Conservation (phyloP, 2,797 vertebrate genomes). For the Diceros bicornis region DNA sequence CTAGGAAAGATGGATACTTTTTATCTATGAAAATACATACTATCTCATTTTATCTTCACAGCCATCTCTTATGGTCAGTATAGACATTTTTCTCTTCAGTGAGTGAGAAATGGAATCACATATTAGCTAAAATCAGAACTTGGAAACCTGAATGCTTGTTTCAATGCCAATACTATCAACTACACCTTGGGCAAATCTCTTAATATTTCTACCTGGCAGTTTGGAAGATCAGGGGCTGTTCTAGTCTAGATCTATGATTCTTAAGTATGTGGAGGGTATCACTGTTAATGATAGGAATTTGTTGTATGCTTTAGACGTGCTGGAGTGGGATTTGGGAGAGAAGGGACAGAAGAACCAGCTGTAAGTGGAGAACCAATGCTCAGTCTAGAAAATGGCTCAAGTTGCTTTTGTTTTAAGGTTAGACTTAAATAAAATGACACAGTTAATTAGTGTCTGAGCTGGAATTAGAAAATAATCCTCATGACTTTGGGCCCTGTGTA, state of each 20-base stretch:
- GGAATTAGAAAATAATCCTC: slow-evolving; percentile 61
- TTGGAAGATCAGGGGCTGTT: not conserved
- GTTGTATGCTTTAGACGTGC: not conserved
- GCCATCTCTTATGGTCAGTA: slow-evolving; percentile 1
- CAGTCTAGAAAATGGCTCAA: slow-evolving; percentile 37
- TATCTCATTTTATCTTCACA: slow-evolving; percentile 52
- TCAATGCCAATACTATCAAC: not conserved
- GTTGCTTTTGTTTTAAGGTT: slow-evolving; percentile 68
- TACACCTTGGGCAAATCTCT: not conserved
- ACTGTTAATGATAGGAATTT: not conserved
- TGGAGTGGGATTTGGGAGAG: not conserved
- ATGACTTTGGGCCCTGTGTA: slow-evolving; percentile 31
- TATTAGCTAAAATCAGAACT: slow-evolving; percentile 35
- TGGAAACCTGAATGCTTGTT: slow-evolving; percentile 27
- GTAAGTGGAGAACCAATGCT: not conserved
- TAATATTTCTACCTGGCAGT: not conserved
- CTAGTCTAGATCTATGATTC: not conserved
- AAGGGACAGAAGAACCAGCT: slow-evolving; percentile 57
- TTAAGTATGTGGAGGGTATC: not conserved
- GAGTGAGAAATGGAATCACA: slow-evolving; percentile 1
- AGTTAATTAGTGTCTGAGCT: slow-evolving; percentile 65
- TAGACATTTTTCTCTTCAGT: slow-evolving; percentile 49
- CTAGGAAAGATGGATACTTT: not conserved
- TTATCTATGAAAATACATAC: slow-evolving; percentile 26
- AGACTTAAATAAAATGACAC: slow-evolving; percentile 66